A percentile compares a stretch with the other conserved stretches of the same genome.
Evolutionary conservation across 1,140 invertebrate genomes (phyloP).

Genomic region (Globodera ellingtonae): DNA sequence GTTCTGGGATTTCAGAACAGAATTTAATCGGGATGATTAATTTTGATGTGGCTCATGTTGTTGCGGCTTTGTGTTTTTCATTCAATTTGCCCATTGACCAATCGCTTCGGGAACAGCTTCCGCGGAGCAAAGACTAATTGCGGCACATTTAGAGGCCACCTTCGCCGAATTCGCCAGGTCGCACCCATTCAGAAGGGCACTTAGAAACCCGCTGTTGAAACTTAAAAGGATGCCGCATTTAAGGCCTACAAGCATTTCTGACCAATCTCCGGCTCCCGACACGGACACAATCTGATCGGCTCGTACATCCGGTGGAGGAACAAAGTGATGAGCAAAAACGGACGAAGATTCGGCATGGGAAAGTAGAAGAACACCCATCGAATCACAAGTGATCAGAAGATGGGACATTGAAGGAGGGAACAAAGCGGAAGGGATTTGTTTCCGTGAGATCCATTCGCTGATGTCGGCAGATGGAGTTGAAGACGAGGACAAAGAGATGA

Average conservation of each 20-base stretch:
- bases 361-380: slow-evolving; percentile 26
- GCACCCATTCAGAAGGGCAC: slow-evolving; percentile 20
- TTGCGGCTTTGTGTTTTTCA: background rate
- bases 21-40: too few species aligned
- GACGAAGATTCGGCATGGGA: background rate
- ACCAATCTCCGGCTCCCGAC: slow-evolving; percentile 56
- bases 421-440: background rate
- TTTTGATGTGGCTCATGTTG: too few species aligned
- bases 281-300: slow-evolving; percentile 51
- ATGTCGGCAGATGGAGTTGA: background rate
- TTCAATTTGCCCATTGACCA: background rate
- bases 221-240: slow-evolving; percentile 29
- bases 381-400: slow-evolving; percentile 33
- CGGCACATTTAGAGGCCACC: slow-evolving; percentile 34
- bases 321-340: background rate
- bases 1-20: too few species aligned
- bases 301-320: slow-evolving; percentile 29
- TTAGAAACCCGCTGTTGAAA: slow-evolving; percentile 42
- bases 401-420: slow-evolving; percentile 3
- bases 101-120: slow-evolving; percentile 32
- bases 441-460: slow-evolving; percentile 15
- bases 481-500: background rate
- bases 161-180: slow-evolving; percentile 25
- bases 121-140: slow-evolving; percentile 16
- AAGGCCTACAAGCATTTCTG: background rate